phyloP scores from a whole-genome alignment of 2,113 vertebrate genomes.

The Pangasianodon gigas region DNA sequence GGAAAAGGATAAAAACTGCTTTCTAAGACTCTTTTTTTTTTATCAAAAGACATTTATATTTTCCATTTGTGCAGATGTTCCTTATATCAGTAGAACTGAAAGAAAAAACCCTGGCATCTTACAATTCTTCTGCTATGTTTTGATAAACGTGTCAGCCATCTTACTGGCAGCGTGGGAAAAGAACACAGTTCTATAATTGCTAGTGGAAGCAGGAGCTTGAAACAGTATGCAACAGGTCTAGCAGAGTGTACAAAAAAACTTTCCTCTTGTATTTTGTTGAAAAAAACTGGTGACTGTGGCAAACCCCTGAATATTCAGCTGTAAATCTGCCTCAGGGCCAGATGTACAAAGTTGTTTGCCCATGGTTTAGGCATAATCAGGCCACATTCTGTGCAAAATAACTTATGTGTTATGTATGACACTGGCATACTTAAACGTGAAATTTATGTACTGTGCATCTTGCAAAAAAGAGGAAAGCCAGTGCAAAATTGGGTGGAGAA shows the following conservation, averaged over 20 bases:
- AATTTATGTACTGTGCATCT: neutral
- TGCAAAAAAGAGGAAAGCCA: neutral
- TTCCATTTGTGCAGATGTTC: neutral
- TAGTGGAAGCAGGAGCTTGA: constrained; percentile 16
- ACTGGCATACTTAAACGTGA: neutral
- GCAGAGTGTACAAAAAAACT: neutral
- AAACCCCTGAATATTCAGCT: neutral
- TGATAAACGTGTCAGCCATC: constrained; percentile 32
- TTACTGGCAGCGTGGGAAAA: neutral
- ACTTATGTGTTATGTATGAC: neutral
- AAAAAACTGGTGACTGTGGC: neutral
- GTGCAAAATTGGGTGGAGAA: neutral
- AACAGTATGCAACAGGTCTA: neutral
- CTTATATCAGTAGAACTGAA: neutral
- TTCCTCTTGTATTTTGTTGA: neutral
- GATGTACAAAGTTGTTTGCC: neutral
- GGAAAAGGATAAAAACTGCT: neutral
- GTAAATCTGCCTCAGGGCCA: neutral
- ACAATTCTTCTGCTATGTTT: constrained; percentile 8
- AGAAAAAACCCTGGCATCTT: constrained; percentile 10
- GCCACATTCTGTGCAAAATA: neutral
- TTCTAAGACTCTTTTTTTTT: neutral
- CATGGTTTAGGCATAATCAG: neutral
- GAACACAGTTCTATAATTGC: constrained; percentile 24
- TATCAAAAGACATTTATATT: neutral